Evolutionary conservation across 92 coral and sea anemone species (phyloP), one percentile per base, ranked within the genome.

Genomic region (Siderastrea siderea): DNA sequence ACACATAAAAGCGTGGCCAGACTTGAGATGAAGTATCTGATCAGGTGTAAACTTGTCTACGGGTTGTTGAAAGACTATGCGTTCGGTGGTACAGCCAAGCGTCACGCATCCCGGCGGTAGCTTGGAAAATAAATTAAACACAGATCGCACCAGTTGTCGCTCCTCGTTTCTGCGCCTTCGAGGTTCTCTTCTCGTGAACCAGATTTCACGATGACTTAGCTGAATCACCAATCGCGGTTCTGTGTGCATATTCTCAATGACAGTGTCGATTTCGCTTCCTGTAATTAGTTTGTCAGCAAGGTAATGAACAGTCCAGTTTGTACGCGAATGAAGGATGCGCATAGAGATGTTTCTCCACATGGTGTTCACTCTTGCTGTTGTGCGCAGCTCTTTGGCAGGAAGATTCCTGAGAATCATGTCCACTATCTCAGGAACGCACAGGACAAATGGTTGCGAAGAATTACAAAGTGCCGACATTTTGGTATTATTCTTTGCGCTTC

Each of bases 31-130:
- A 8, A 85, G 89, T 4, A 96, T 92, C 19, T 81, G 90, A n/a
- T 67, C 78, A 1, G 87, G 77, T 11, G 86, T 81, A 38, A 83
- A 71, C 15, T 75, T 65, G 14, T 48, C 74, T 26, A 80, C 53
- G 26, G 90, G 96, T 16, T 92, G 82, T 71, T 94, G 96, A 74
- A 93, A 74, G n/a, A 97, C 81, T 14, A 97, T 92, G 5, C 98
- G 94, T 74, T 97, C 99, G 8, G 98, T 97, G 45, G 99, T 96
- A 71, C 98, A 97, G 4, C 99, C 99, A 3, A 95, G 79, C 43
- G 93, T 87, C 11, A 82, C 91, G 47, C 99, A 95, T 13, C 89
- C 86, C 16, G 86, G 82, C 16, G 99, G 99, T 10, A 94, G 87
- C 71, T 90, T 89, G 53, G 87, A 82, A 79, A 79, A 81, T 46